Percentiles rank a stretch among this genome's conserved stretches.
Conservation (phyloP, 2,888 invertebrate species). For the Tipula unca region DNA sequence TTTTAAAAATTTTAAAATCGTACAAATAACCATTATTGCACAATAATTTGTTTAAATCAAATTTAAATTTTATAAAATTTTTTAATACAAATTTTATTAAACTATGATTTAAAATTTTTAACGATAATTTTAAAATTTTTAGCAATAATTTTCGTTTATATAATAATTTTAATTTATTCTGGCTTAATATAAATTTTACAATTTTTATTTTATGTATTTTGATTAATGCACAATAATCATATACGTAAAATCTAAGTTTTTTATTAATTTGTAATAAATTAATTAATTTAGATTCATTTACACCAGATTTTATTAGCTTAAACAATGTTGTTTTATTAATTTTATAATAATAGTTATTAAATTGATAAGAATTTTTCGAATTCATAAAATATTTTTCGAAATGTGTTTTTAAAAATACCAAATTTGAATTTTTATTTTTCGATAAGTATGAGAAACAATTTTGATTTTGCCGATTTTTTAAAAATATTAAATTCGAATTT, state of each 20-base stretch:
- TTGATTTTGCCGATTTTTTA: background rate
- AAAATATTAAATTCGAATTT: background rate
- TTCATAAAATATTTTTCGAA: background rate
- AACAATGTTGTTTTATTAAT: background rate
- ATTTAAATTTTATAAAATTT: background rate
- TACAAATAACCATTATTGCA: background rate
- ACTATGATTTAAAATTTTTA: background rate
- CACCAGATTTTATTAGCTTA: background rate
- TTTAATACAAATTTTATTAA: background rate
- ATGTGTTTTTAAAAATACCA: background rate
- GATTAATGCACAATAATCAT: background rate
- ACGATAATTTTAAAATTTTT: background rate
- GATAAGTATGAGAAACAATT: background rate
- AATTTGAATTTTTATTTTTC: background rate
- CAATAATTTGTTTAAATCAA: background rate
- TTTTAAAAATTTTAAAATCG: background rate
- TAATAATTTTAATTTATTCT: background rate
- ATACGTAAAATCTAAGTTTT: background rate
- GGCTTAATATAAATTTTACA: background rate
- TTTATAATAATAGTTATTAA: background rate
- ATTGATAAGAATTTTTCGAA: background rate
- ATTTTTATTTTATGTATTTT: background rate
- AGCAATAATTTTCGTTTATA: background rate
- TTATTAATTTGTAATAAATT: background rate
- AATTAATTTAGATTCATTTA: background rate